Evolutionary conservation across 1,140 invertebrate species (phyloP).

Genomic region (Ganaspis sp.): DNA sequence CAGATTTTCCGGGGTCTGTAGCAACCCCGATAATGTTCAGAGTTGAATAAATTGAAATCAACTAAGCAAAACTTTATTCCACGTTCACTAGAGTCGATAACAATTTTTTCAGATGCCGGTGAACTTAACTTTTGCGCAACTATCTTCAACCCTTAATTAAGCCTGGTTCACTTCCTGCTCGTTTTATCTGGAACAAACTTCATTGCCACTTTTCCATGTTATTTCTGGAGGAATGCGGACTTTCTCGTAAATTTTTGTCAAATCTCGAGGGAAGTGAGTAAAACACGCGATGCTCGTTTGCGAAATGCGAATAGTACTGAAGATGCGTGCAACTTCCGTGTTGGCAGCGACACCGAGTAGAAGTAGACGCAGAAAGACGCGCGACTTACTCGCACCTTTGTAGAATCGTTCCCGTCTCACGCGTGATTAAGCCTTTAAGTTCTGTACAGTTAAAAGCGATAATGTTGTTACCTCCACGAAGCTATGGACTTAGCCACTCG

Average conservation of each 20-base stretch:
- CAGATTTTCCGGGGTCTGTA: too few relatives aligned
- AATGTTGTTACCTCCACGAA: conserved; percentile 30
- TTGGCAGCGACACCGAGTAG: not conserved
- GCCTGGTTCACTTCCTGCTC: not conserved
- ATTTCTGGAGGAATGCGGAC: conserved; percentile 20
- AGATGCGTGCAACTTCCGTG: not conserved
- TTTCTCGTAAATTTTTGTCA: conserved; percentile 29
- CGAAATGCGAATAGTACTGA: not conserved
- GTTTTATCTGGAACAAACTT: conserved; percentile 10
- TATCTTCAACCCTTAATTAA: not conserved
- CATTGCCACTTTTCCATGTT: not conserved
- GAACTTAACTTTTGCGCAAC: not conserved
- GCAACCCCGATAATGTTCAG: too few relatives aligned
- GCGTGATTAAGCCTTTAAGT: conserved; percentile 17
- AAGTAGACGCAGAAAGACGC: not conserved
- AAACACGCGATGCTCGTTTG: conserved; percentile 19
- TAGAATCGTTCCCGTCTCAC: conserved; percentile 11
- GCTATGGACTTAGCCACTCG: not conserved
- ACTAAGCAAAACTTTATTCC: too few relatives aligned
- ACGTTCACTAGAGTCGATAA: too few relatives aligned
- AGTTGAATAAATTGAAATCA: too few relatives aligned
- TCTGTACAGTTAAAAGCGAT: conserved; percentile 12
- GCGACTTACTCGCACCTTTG: not conserved
- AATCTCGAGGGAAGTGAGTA: conserved; percentile 17
- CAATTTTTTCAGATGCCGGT: too few relatives aligned